Evolutionary conservation across 2,113 vertebrate species (phyloP).

Genomic region (Prinia subflava): DNA sequence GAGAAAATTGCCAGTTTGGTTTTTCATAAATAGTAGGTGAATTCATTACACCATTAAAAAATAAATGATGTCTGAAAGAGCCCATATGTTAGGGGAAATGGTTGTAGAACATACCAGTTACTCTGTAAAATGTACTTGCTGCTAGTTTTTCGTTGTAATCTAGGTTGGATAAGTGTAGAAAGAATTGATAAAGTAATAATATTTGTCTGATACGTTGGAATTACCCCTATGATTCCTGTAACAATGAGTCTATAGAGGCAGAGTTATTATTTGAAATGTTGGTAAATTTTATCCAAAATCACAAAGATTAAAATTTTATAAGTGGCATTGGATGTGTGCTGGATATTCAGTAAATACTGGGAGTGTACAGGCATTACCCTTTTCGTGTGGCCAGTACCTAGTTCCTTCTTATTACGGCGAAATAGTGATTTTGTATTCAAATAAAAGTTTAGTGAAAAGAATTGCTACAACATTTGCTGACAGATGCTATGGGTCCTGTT

Average conservation of each 20-base stretch:
- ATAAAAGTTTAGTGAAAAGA: background rate
- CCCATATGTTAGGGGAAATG: background rate
- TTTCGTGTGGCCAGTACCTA: fast-evolving
- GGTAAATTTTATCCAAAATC: background rate
- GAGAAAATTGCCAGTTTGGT: background rate
- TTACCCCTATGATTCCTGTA: background rate
- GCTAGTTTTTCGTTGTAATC: background rate
- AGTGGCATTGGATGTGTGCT: background rate
- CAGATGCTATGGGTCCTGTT: background rate
- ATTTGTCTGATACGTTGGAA: background rate
- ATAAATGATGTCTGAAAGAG: background rate
- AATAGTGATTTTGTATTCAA: background rate
- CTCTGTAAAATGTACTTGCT: background rate
- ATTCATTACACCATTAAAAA: background rate
- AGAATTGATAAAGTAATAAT: background rate
- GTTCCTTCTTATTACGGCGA: background rate
- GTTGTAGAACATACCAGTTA: background rate
- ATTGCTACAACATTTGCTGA: background rate
- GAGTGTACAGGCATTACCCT: background rate
- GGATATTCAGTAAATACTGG: background rate
- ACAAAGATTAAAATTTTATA: background rate
- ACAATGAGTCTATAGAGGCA: background rate
- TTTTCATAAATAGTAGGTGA: background rate
- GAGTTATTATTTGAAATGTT: background rate
- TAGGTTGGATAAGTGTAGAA: background rate